Percentiles rank a stretch among this genome's conserved stretches.
phyloP scores from a whole-genome alignment of 2,888 invertebrate genomes.

The Athrips mouffetella region DNA sequence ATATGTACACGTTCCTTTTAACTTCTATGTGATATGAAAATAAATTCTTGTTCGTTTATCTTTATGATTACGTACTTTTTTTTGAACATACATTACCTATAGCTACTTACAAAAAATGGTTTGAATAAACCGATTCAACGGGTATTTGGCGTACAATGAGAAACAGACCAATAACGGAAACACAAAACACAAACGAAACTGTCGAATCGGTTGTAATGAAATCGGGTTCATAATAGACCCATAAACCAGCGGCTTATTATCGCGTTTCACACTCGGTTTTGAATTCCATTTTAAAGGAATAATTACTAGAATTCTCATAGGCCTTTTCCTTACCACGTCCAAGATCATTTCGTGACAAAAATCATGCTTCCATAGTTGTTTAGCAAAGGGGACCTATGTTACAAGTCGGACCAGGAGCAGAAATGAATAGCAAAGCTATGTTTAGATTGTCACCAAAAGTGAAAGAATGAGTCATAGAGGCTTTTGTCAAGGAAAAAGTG shows the following conservation, averaged over 20 bases:
- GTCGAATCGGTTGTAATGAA: constrained; percentile 51
- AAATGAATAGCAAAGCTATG: neutral
- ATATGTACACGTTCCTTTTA: no score
- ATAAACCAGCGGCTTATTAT: constrained; percentile 49
- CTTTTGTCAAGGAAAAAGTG: constrained; percentile 27
- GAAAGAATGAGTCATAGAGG: neutral
- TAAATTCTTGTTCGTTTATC: no score
- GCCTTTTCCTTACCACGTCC: constrained; percentile 2
- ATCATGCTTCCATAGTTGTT: neutral
- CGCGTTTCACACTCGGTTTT: constrained; percentile 60
- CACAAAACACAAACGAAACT: constrained; percentile 12
- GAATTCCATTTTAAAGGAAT: constrained; percentile 44
- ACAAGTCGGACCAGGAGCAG: neutral
- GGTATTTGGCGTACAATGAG: no score
- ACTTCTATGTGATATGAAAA: no score
- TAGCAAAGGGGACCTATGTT: neutral
- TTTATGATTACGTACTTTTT: no score
- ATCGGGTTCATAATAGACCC: constrained; percentile 42
- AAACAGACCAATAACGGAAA: no score
- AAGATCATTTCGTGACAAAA: neutral
- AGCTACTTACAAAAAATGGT: neutral
- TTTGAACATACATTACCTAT: no score
- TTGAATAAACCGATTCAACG: no score
- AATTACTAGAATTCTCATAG: constrained; percentile 70
- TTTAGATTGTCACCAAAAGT: neutral